phyloP scores from a whole-genome alignment of 1,140 invertebrate species.

The Subanguina moxae region DNA sequence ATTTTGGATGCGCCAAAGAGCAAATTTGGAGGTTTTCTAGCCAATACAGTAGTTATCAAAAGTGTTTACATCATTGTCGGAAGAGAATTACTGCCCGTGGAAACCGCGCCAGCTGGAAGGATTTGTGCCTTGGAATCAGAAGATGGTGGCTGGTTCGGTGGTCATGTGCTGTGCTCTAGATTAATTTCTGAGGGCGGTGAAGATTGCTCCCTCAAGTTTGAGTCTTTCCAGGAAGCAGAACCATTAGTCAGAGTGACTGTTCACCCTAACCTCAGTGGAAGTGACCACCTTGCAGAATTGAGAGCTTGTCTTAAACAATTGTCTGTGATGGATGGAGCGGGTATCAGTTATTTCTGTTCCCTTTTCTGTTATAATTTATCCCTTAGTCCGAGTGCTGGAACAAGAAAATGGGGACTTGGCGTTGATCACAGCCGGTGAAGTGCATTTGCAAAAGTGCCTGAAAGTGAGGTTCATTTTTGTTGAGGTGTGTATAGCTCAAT shows the following conservation, averaged over 20 bases:
- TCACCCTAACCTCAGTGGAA: conserved; percentile 22
- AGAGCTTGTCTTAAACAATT: conserved; percentile 74
- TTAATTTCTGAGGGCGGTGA: conserved; percentile 13
- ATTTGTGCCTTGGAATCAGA: conserved; percentile 75
- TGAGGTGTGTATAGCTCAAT: conserved; percentile 21
- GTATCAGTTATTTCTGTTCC: too few relatives aligned
- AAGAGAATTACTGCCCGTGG: conserved; percentile 76
- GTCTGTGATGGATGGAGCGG: conserved; percentile 78
- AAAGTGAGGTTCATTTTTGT: conserved; percentile 16
- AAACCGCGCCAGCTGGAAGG: conserved; percentile 79
- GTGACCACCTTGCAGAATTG: conserved; percentile 68
- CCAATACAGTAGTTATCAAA: conserved; percentile 64
- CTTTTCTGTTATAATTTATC: too few relatives aligned
- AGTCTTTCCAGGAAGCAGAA: conserved; percentile 64
- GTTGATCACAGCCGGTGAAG: conserved; percentile 90
- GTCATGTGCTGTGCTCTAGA: background rate
- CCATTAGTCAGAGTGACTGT: conserved; percentile 90
- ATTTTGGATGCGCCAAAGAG: too few relatives aligned
- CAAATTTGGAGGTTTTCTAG: background rate
- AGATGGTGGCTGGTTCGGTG: conserved; percentile 64
- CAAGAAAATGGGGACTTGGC: conserved; percentile 88
- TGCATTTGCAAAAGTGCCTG: conserved; percentile 86
- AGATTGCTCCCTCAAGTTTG: conserved; percentile 3
- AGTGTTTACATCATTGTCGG: conserved; percentile 88
- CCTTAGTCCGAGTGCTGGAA: conserved; percentile 45